A percentile compares a stretch with the other conserved stretches of the same genome.
Evolutionary conservation across 1,140 invertebrate genomes (phyloP).

Genomic region (Aphaenogaster rudis): DNA sequence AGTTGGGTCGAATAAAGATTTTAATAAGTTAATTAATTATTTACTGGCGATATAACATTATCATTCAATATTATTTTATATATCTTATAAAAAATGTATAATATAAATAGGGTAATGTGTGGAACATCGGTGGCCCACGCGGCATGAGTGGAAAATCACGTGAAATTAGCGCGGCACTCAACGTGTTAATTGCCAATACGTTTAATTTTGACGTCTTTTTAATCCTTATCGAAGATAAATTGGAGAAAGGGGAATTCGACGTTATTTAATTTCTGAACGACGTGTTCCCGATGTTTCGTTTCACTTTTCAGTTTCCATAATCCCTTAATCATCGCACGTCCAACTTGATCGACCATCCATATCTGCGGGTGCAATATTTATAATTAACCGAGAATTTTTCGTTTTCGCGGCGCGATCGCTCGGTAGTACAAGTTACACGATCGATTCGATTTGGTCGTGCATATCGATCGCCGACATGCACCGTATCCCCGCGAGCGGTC

Average conservation of each 20-base stretch:
- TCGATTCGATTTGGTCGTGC: constrained; percentile 62
- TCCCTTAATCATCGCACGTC: constrained; percentile 7
- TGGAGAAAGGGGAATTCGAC: neutral
- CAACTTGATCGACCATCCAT: neutral
- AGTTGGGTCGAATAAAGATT: no score
- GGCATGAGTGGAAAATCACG: no score
- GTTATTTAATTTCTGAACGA: neutral
- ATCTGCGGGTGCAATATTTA: neutral
- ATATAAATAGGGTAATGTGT: no score
- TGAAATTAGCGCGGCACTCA: no score
- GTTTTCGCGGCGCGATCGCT: constrained; percentile 25
- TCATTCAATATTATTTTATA: no score
- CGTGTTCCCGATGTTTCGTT: neutral
- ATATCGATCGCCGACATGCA: constrained; percentile 66
- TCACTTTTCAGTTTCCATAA: constrained; percentile 7
- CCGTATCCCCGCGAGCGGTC: constrained; percentile 72
- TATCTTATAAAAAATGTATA: no score
- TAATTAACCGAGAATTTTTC: constrained; percentile 36
- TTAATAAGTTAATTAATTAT: no score
- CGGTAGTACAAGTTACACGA: constrained; percentile 37
- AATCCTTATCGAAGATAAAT: neutral
- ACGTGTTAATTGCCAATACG: neutral
- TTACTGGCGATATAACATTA: no score
- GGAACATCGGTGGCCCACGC: no score
- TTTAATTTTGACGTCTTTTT: neutral